A percentile compares a stretch with the other conserved stretches of the same genome.
These are phyloP conservation scores for Heterotilapia buettikoferi DNA, from an alignment of 2,113 vertebrate species.

Conservation along the genomic window DNA sequence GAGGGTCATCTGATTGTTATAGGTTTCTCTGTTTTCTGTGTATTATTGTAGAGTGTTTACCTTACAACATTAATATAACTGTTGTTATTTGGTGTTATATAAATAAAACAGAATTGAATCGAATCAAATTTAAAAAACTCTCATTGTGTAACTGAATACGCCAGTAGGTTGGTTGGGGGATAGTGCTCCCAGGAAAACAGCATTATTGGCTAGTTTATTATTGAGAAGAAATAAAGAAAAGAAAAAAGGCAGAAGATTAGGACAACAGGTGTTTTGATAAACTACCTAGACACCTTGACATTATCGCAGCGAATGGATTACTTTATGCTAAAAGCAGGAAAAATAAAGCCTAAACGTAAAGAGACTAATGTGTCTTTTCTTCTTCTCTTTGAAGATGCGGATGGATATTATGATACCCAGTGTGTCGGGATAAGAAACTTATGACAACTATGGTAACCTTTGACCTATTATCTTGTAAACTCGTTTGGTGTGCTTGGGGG, in stretches of 20 bases:
- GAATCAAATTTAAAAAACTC: accelerated
- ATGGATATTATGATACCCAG: not conserved
- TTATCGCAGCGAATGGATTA: not conserved
- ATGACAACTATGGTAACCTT: not conserved
- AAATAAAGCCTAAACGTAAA: not conserved
- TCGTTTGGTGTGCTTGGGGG: accelerated
- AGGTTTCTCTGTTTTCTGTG: not conserved
- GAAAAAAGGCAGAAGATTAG: not conserved
- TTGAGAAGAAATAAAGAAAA: not conserved
- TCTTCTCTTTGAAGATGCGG: accelerated
- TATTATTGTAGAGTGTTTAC: not conserved
- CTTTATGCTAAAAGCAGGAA: not conserved
- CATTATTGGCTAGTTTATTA: not conserved
- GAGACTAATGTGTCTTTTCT: not conserved
- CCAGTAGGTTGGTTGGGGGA: not conserved
- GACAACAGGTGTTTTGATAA: not conserved
- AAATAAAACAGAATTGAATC: not conserved
- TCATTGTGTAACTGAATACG: not conserved
- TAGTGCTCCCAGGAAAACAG: not conserved
- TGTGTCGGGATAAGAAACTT: not conserved
- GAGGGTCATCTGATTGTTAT: not conserved
- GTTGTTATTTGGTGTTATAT: not conserved
- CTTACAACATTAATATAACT: not conserved
- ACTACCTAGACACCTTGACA: not conserved
- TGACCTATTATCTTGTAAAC: not conserved